Conservation (phyloP, 2,113 vertebrate species). For the Hypomesus transpacificus region DNA sequence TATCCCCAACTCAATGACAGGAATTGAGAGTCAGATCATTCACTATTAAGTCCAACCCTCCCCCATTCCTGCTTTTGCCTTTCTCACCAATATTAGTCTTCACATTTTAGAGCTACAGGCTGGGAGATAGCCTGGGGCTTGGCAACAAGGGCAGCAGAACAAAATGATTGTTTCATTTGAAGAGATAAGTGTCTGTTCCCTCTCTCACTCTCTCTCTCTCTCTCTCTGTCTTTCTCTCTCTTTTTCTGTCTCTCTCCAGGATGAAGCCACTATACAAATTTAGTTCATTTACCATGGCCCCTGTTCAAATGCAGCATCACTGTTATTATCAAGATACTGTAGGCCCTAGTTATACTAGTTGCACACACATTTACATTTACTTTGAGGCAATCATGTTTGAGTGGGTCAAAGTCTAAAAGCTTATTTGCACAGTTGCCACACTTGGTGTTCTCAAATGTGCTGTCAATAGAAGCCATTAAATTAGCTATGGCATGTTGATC, state of each 20-base stretch:
- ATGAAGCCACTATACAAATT: background rate
- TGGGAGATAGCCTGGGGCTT: background rate
- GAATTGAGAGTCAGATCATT: background rate
- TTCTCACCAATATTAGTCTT: background rate
- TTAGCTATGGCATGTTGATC: background rate
- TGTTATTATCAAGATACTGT: background rate
- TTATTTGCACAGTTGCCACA: constrained; percentile 11
- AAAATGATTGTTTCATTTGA: constrained; percentile 9
- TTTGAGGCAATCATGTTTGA: background rate
- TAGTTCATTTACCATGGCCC: background rate
- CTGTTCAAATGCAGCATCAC: background rate
- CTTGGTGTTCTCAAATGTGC: background rate
- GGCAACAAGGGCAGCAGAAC: background rate
- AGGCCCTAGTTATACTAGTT: no score
- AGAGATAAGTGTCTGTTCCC: constrained; percentile 1
- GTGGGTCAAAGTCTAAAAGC: background rate
- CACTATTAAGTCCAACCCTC: background rate
- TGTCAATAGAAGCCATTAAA: background rate
- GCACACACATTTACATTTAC: background rate
- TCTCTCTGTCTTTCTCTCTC: background rate
- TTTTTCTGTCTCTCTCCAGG: background rate
- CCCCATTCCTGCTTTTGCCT: background rate
- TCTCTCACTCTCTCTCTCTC: background rate
- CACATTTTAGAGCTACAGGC: background rate
- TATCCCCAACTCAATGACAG: background rate